Percentiles rank a stretch among this genome's conserved stretches.
phyloP scores from a whole-genome alignment of 2,113 vertebrate species.

The Glaucomys volans region DNA sequence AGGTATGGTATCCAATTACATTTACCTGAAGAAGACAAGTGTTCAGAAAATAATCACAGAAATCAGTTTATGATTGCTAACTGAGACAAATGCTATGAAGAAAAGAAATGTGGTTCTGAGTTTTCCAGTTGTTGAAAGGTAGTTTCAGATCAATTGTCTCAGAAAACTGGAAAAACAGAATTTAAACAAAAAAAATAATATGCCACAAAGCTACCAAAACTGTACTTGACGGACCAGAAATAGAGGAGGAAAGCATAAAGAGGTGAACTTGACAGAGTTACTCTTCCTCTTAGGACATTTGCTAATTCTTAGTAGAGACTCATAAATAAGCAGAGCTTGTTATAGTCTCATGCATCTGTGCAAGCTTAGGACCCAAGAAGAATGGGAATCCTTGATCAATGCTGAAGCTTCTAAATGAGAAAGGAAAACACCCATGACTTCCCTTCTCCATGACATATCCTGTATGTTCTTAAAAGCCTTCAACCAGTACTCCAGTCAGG shows the following conservation, averaged over 20 bases:
- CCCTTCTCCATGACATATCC: neutral
- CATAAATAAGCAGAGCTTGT: neutral
- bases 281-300: neutral
- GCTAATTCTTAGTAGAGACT: neutral
- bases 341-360: neutral
- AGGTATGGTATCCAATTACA: neutral
- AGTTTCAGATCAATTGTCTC: neutral
- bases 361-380: neutral
- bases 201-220: neutral
- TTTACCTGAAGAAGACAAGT: neutral
- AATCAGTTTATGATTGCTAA: neutral
- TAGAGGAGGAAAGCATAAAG: neutral
- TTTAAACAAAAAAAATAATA: neutral
- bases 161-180: neutral
- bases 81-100: neutral
- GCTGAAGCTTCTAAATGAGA: neutral
- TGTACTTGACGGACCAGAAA: neutral
- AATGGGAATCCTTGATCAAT: neutral
- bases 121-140: neutral
- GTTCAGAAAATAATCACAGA: conserved; percentile 13
- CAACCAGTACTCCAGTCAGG: neutral
- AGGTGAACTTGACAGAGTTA: neutral
- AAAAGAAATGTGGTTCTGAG: neutral
- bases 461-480: neutral
- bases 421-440: neutral